phyloP scores from a whole-genome alignment of 30 jellyfish, hydroid and myxozoan genomes.

The Aurelia aurita complex sp. Pacific region DNA sequence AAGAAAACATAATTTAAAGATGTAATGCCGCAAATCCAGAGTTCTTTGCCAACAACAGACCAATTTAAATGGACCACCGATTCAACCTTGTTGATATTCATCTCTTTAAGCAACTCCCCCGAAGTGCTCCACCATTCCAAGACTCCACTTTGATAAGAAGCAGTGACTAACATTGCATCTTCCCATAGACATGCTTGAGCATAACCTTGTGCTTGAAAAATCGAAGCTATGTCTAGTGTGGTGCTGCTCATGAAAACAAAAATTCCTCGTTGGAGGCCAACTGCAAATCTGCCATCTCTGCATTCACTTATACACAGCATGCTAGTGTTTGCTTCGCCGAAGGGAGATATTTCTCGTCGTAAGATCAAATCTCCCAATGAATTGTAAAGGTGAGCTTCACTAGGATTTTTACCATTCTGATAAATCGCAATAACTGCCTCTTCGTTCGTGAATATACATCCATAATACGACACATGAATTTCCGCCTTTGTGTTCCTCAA shows the following conservation, averaged over 20 bases:
- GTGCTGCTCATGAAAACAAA: slow-evolving; percentile 57
- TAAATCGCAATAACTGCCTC: slow-evolving; percentile 47
- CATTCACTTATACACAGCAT: slow-evolving; percentile 83
- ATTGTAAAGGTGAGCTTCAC: slow-evolving; percentile 51
- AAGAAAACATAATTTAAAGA: slow-evolving; percentile 66
- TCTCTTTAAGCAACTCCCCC: slow-evolving; percentile 66
- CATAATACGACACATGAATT: slow-evolving; percentile 42
- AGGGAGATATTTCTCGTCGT: slow-evolving; percentile 50
- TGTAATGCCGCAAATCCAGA: slow-evolving; percentile 91
- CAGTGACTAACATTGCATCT: slow-evolving; percentile 63
- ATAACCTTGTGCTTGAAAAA: slow-evolving; percentile 92
- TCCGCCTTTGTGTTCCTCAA: neutral
- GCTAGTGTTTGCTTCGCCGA: slow-evolving; percentile 71
- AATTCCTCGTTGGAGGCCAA: slow-evolving; percentile 87
- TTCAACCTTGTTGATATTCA: slow-evolving; percentile 41
- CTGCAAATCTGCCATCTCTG: slow-evolving; percentile 61
- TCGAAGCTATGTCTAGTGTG: slow-evolving; percentile 39
- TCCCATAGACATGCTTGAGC: slow-evolving; percentile 97
- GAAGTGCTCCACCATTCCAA: slow-evolving; percentile 74
- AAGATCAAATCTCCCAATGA: slow-evolving; percentile 43
- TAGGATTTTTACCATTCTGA: slow-evolving; percentile 13
- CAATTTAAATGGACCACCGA: slow-evolving; percentile 76
- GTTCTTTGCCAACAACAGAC: slow-evolving; percentile 53
- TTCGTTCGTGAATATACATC: slow-evolving; percentile 45
- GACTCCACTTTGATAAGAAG: slow-evolving; percentile 75